Evolutionary conservation across 1,140 invertebrate species (phyloP).

Genomic region (Bombus sibiricus): DNA sequence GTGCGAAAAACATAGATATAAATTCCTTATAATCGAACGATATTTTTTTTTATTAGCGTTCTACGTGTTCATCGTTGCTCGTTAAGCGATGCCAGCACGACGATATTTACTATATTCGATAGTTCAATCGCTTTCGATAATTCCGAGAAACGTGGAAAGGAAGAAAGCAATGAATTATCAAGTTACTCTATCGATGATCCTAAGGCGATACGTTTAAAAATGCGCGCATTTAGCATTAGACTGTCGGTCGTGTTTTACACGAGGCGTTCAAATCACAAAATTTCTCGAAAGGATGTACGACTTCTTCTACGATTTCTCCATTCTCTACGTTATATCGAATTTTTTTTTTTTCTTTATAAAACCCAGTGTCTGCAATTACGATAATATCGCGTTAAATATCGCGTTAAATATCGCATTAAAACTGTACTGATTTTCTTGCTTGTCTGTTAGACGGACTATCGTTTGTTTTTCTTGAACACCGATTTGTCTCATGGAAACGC

Average conservation of each 20-base stretch:
- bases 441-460: too few relatives aligned
- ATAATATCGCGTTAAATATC: too few relatives aligned
- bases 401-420: too few relatives aligned
- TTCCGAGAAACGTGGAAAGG: too few relatives aligned
- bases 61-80: too few relatives aligned
- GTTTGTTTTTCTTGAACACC: not conserved
- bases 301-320: not conserved
- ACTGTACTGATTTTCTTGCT: too few relatives aligned
- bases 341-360: not conserved
- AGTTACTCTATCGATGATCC: not conserved
- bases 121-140: too few relatives aligned
- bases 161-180: not conserved
- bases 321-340: too few relatives aligned
- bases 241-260: not conserved
- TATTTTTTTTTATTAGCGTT: not conserved
- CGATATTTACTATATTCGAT: not conserved
- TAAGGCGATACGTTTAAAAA: too few relatives aligned
- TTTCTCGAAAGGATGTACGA: not conserved
- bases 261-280: conserved; percentile 45
- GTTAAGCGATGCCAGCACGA: too few relatives aligned
- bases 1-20: not conserved
- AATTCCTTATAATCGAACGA: not conserved
- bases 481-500: too few relatives aligned
- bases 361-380: too few relatives aligned
- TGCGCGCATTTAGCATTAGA: not conserved